Evolutionary conservation across 2,888 invertebrate genomes (phyloP), one percentile per base, ranked within the genome.

Genomic region (Polymixis lichenea): DNA sequence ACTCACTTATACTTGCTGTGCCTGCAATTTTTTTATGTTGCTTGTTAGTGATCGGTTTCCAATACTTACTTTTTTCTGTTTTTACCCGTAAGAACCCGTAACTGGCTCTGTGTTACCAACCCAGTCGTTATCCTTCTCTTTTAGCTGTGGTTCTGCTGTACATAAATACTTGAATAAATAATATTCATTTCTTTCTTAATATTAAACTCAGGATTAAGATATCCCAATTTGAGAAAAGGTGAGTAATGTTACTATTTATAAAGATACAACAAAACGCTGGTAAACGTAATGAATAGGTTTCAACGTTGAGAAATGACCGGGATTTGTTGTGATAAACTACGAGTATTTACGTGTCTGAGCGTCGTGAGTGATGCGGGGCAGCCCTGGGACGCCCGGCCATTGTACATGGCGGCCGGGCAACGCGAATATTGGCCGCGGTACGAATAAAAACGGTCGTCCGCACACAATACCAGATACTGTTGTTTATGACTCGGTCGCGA

Each of bases 291-390:
- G 58, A 72, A 77, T 75, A 64, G 72, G 38, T 17, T 72, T 80
- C 65, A 60, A 67, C 55, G 55, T 72, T 85, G 75, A 87, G 51
- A 77, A 85, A 85, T 72, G 68, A 73, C 60, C 7, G 60, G 75
- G 84, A 85, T 87, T 87, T 73, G 49, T 53, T 49, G 55, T 70
- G 81, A 87, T 87, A 85, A 85, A 79, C 49, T 87, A 70, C 53
- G 61, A 51, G 73, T 32, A 70, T 75, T 85, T 80, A 78, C 72
- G 64, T 72, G 79, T 72, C 61, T 84, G 55, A 79, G 71, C 65
- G 15, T n/a, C 13, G 58, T 78, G 85, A 87, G 77, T 78, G 81
- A 83, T 83, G 83, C 60, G 86, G 62, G 80, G 62, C 61, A 78
- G 53, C 86, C 86, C 82, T 77, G 77, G 25, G 65, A 2, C 28